Base-by-base conservation (phyloP, 2,888 invertebrate genomes). In the Rotaria socialis region DNA sequence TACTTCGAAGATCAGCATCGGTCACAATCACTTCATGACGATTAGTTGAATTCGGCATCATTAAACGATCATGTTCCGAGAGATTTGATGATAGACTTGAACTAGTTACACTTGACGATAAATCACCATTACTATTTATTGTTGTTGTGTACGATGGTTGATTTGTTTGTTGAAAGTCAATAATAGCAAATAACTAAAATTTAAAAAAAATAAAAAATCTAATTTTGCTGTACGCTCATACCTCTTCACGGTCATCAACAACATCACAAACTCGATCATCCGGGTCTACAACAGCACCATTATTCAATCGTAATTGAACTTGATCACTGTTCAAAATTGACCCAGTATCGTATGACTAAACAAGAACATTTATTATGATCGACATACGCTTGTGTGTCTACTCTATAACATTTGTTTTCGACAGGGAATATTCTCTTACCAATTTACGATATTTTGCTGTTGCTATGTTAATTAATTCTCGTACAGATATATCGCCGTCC, bases 191-290 rank as follows among this genome's bases (percentile, higher is more conserved):
- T 47, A 80, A 47, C 80, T 80, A 47, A 80, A 80, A 35, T 35
- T 35, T 35, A 35, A 35, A 35, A 35, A 35, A 35, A 35, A 35
- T 35, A 2, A 2, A 35, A 35, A 35, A 35, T 35, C 35, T 35
- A 35, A 35, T 35, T 35, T 2, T 2, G 2, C 35, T 2, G 35
- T 35, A 35, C 35, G 35, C 2, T 35, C 35, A 35, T 88, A 92
- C 92, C 91, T 96, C 96, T 92, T 97, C 97, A 85, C 96, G 93
- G 92, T 97, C 97, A 91, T 98, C 97, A 27, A 95, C 96, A 84
- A 98, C 97, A 92, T 97, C 97, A 89, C 94, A 94, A 86, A 98
- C 93, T 88, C 94, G 94, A 92, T 98, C 98, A 92, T 97, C 97
- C 7, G 96, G 96, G 92, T 97, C 97, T 88, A 98, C 92, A 89